Evolutionary conservation across 2,113 vertebrate species (phyloP).

Genomic region (Trachemys scripta): DNA sequence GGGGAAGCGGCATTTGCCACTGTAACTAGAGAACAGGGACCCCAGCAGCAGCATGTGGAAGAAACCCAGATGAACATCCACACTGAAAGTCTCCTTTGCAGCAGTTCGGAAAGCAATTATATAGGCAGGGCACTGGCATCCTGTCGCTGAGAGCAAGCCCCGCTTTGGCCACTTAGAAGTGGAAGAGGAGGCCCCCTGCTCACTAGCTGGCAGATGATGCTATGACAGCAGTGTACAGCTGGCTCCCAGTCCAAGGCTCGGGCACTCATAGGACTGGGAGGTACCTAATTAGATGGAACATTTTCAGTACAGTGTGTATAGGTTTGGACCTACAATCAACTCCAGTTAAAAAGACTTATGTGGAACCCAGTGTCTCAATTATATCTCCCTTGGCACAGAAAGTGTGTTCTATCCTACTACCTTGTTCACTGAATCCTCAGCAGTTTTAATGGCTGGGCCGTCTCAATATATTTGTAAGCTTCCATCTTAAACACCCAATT

Average conservation of each 20-base stretch:
- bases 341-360: background rate
- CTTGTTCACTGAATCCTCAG: background rate
- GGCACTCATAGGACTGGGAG: background rate
- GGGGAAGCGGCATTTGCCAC: background rate
- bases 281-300: background rate
- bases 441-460: background rate
- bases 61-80: background rate
- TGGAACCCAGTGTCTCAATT: rapidly evolving
- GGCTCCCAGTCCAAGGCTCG: background rate
- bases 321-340: background rate
- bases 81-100: background rate
- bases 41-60: background rate
- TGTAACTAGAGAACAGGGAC: background rate
- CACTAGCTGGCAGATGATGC: background rate
- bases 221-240: background rate
- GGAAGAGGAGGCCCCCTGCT: background rate
- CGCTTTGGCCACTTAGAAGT: background rate
- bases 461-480: background rate
- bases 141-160: background rate
- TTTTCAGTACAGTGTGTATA: background rate
- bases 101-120: background rate
- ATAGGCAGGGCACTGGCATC: background rate
- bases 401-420: background rate
- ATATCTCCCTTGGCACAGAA: background rate
- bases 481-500: background rate